Evolutionary conservation across 2,113 vertebrate genomes (phyloP), one percentile per base, ranked within the genome.

Genomic region (Brachypteracias leptosomus): DNA sequence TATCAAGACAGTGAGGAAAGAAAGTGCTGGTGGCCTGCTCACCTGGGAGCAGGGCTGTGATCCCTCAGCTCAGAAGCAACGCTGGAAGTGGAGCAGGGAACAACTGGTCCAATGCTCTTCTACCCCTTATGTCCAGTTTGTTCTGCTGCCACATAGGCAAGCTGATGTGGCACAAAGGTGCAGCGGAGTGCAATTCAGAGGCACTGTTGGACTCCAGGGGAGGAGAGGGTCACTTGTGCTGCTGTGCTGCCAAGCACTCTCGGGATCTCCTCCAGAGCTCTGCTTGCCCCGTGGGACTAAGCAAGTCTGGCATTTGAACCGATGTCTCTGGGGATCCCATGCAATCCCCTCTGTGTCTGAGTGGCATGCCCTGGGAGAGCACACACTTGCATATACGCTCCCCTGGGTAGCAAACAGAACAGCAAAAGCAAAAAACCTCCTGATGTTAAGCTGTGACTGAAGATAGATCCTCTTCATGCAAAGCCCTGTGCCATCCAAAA

Each of bases 401-500:
- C 51, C 46, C 31, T 33, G 59, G 36, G 71, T 16, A 19, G 40
- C 44, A 90, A 88, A 65, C 11, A 57, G 36, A 72, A 72, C 5
- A 15, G 35, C 42, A 85, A 81, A 76, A 83, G 38, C 29, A 59
- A 85, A 92, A 80, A 16, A 10, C 1, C 17, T 79, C 49, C 55
- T 74, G 42, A 74, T 83, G 63, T 77, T 62, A 88, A 93, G 20
- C 83, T 80, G 65, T 81, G 68, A 80, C 65, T 92, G 79, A 90
- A 79, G n/a, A 52, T 26, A 79, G 71, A 89, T 77, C 83, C 33
- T 80, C 55, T 84, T 93, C 36, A 61, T 42, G 46, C 15, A 13
- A 75, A 93, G 76, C 47, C 68, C 88, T 63, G 55, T 59, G 90
- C 90, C 85, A 75, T 59, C 35, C 83, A 92, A 96, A 95, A 67